Base-by-base conservation (phyloP, 2,113 vertebrate species). In the Xyliphius kryptos region DNA sequence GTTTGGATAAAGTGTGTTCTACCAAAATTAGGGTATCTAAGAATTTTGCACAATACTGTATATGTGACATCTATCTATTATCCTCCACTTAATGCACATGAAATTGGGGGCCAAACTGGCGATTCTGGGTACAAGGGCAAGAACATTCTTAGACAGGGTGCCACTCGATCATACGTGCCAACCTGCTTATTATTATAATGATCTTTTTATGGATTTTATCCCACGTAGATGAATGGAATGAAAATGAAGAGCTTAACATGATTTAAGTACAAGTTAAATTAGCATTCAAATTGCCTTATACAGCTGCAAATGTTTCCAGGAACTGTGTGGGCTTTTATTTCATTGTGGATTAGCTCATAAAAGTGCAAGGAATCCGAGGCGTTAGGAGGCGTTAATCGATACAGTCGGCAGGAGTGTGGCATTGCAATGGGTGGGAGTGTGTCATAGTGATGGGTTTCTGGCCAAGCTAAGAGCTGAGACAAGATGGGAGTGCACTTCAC, bases 371-470 rank as follows among this genome's bases (percentile, higher is more conserved):
- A 16, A 3, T n/a, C n/a, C n/a, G 22, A 40, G 17, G 47, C 19
- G 66, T n/a, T 21, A 61, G 55, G 43, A 57, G 52, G 64, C 20
- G 11, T 37, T 43, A 63, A 67, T 74, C 65, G 64, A 74, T 70
- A 54, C 19, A 12, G n/a, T n/a, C 54, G 76, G 60, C 40, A 70
- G 50, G 58, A 36, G 57, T 11, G 56, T 67, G 54, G 16, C 4
- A n/a, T 58, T 58, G n/a, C 55, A 74, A n/a, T n/a, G 44, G 11
- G 15, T 48, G 57, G 44, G 44, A 37, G 44, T 19, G 16, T 49
- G 15, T 49, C 44, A 60, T 49, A 13, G 43, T 68, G 66, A 77
- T 73, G 63, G 71, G 71, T 58, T 69, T 11, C 49, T 46, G 26
- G 38, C 46, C 53, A 19, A 44, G 61, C 56, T 32, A 51, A 19